Evolutionary conservation across 2,888 invertebrate genomes (phyloP), one percentile per base, ranked within the genome.

Genomic region (Globia sparganii): DNA sequence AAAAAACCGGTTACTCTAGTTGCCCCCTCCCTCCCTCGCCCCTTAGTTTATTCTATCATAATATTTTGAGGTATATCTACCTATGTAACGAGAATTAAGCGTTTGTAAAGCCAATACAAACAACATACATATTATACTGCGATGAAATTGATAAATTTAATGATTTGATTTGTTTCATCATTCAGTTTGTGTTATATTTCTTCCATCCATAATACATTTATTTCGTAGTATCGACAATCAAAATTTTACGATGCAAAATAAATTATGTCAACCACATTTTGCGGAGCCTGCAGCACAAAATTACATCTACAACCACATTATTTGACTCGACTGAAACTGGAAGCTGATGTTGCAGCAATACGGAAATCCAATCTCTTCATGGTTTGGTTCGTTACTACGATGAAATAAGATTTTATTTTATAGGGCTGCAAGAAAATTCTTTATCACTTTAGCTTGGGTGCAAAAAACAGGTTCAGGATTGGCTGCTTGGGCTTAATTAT

Each of bases 401-500:
- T 59, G 70, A 68, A 84, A 84, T 73, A 69, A 75, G 74, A 78
- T 84, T 78, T 77, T 21, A 43, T 34, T 65, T 37, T 6, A 31
- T 21, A 31, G 28, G 11, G 21, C 11, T 25, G 37, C 3, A 21
- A 37, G 37, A 15, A 64, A 34, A 37, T 49, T 56, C 11, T 67
- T 34, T 67, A 34, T 21, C 5, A 18, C 8, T 40, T n/a, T n/a
- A n/a, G n/a, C n/a, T n/a, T n/a, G n/a, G n/a, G n/a, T n/a, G n/a
- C n/a, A n/a, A n/a, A n/a, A n/a, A n/a, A n/a, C n/a, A n/a, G n/a
- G n/a, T n/a, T n/a, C n/a, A n/a, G n/a, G n/a, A n/a, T n/a, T n/a
- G n/a, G n/a, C n/a, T n/a, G n/a, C n/a, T n/a, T n/a, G n/a, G n/a
- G n/a, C n/a, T n/a, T n/a, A n/a, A n/a, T n/a, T n/a, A n/a, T n/a